Evolutionary conservation across 1,140 invertebrate species (phyloP), one percentile per base, ranked within the genome.

Genomic region (Pachyrhynchus sulphureomaculatus): DNA sequence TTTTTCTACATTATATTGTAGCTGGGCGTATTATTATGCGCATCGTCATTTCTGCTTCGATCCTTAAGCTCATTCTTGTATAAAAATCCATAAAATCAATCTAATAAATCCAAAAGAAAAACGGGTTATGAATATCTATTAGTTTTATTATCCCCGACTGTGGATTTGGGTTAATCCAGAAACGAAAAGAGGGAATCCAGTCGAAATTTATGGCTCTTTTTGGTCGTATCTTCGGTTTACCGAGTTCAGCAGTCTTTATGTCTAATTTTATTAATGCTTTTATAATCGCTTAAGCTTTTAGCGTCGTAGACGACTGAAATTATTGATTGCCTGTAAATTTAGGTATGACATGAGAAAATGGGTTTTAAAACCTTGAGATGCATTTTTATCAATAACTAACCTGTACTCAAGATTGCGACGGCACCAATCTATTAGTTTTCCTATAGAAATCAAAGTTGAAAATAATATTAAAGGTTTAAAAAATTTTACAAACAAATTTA

Each of bases 91-190:
- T 23, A 21, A 51, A 51, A 51, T 32, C 17, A 51, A 34, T 51
- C 29, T 9, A 13, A 47, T 51, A 51, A 51, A 51, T 51, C 34
- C 18, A 34, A 18, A n/a, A 47, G 13, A 13, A 2, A 42, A 20
- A 24, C 13, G 51, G 51, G 32, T 54, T 54, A 54, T 54, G 51
- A 54, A 54, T 54, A 54, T 54, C 51, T 39, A 54, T 42, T 15
- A 37, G 51, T 54, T 54, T 54, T 39, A 54, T 54, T 54, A 54
- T 54, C 24, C 37, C 23, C 10, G 18, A 54, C 13, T 54, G 10
- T 21, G 34, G 51, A 54, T 54, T 32, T 54, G 34, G 37, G 51
- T 39, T 54, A 54, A 37, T 54, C 51, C 37, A 17, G 15, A 39
- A 12, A 10, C 36, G 32, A 37, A 54, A 26, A 54, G 51, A 32